These are phyloP conservation scores for Colostygia pectinataria DNA, from an alignment of 2,888 invertebrate genomes.

Conservation along the genomic window DNA sequence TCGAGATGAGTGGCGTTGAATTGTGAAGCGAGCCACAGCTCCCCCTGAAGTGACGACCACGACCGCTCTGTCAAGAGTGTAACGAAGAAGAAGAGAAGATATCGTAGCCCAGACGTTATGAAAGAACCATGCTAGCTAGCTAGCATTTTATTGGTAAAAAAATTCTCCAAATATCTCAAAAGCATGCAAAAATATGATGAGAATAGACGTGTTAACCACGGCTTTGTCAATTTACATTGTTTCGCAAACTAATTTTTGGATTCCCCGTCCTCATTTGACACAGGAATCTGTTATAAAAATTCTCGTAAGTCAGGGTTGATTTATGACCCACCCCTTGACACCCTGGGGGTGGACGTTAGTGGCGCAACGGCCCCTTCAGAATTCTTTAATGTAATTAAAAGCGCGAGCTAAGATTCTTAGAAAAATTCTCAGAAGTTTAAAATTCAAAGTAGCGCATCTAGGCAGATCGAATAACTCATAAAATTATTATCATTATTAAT, in stretches of 20 bases:
- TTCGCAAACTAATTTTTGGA: conserved; percentile 24
- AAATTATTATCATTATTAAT: no score
- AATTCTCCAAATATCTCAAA: neutral
- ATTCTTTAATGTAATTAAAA: conserved; percentile 56
- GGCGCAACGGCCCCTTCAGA: conserved; percentile 38
- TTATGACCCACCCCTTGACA: conserved; percentile 36
- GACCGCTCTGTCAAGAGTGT: no score
- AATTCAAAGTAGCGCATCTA: neutral
- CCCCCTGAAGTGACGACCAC: no score
- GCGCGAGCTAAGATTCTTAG: conserved; percentile 19
- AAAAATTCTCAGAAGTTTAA: conserved; percentile 16
- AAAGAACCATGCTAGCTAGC: no score
- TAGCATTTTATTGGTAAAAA: no score
- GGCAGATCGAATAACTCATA: no score
- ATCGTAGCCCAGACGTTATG: no score
- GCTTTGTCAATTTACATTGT: conserved; percentile 14
- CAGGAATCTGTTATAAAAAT: conserved; percentile 39
- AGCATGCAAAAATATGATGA: neutral
- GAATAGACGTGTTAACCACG: neutral
- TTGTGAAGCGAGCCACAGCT: no score
- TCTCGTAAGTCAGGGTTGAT: conserved; percentile 44
- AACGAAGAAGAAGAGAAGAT: no score
- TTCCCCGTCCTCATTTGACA: conserved; percentile 32
- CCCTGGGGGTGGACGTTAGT: conserved; percentile 22
- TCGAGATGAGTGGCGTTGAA: no score